Evolutionary conservation across 2,888 invertebrate species (phyloP), one percentile per base, ranked within the genome.

Genomic region (Aleiodes leptofemur): DNA sequence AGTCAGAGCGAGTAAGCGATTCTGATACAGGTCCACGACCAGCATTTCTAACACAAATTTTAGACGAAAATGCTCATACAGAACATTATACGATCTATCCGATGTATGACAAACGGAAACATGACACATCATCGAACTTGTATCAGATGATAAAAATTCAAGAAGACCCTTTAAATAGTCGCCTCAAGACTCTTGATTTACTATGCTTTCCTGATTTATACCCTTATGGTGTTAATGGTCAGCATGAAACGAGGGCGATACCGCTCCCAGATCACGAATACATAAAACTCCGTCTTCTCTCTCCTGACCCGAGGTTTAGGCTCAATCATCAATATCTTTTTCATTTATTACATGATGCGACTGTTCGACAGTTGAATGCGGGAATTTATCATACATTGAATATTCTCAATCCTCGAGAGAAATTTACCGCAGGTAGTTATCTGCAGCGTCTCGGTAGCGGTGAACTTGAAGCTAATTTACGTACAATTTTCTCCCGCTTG

Each of bases 131-230:
- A 14, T 8, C 53, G 5, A 53, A 9, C 9, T 11, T 53, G 7
- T 53, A 53, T 53, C 53, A 53, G 14, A 53, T 53, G 53, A 8
- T 53, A 11, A 53, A 11, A 14, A 11, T 53, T 14, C n/a, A 53
- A 9, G 53, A 13, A 5, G 53, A 5, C 16, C 77, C 79, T 6
- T 34, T 83, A 23, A 77, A 79, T 74, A 72, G 72, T 38, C 50
- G 76, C n/a, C 73, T 78, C 16, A 53, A 74, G 48, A 48, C 55
- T 29, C 51, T 83, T 14, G 82, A 82, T 70, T 69, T 80, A 23
- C 76, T 75, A 76, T 83, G 82, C 68, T 81, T 80, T 72, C 80
- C 82, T 14, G 73, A 80, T 71, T 73, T 82, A 29, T 82, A 76
- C 74, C 76, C 79, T 9, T 56, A 73, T 29, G 79, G 76, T 50